Percentiles rank a stretch among this genome's conserved stretches.
These are phyloP conservation scores for Urocitellus parryii DNA, from an alignment of 2,113 vertebrate genomes.

Conservation along the genomic window DNA sequence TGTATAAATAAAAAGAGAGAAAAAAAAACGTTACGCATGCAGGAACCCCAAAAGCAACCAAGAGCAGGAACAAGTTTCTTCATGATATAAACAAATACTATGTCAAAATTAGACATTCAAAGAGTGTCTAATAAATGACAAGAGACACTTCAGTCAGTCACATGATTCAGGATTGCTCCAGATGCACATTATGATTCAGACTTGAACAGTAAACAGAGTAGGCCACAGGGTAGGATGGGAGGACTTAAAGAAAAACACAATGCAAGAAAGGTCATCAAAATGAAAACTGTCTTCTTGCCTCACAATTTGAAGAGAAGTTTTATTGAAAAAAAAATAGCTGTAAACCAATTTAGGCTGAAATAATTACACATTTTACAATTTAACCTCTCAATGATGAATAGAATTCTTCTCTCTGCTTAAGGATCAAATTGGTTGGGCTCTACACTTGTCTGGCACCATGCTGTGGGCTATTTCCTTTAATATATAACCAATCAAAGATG, in stretches of 20 bases:
- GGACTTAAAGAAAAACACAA: constrained; percentile 77
- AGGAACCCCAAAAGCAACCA: constrained; percentile 16
- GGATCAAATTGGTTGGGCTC: constrained; percentile 84
- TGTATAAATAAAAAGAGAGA: constrained; percentile 66
- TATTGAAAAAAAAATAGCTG: constrained; percentile 77
- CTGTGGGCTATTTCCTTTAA: constrained; percentile 86
- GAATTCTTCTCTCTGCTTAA: constrained; percentile 82
- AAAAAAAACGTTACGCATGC: constrained; percentile 73
- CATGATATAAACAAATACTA: constrained; percentile 48
- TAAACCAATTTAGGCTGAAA: constrained; percentile 81
- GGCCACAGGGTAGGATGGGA: constrained; percentile 53
- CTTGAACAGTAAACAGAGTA: constrained; percentile 79
- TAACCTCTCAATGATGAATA: constrained; percentile 79
- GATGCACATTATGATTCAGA: constrained; percentile 85
- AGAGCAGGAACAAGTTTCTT: constrained; percentile 51
- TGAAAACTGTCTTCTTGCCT: constrained; percentile 77
- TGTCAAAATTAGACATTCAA: constrained; percentile 73
- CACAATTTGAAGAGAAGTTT: constrained; percentile 80
- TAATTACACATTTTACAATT: constrained; percentile 82
- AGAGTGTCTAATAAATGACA: constrained; percentile 76
- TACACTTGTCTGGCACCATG: constrained; percentile 86
- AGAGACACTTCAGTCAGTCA: constrained; percentile 76
- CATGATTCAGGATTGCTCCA: constrained; percentile 77
- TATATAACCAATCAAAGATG: constrained; percentile 89
- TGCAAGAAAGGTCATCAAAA: constrained; percentile 56